Conservation (phyloP, 2,797 vertebrate genomes). For the Enteromius radiatus region DNA sequence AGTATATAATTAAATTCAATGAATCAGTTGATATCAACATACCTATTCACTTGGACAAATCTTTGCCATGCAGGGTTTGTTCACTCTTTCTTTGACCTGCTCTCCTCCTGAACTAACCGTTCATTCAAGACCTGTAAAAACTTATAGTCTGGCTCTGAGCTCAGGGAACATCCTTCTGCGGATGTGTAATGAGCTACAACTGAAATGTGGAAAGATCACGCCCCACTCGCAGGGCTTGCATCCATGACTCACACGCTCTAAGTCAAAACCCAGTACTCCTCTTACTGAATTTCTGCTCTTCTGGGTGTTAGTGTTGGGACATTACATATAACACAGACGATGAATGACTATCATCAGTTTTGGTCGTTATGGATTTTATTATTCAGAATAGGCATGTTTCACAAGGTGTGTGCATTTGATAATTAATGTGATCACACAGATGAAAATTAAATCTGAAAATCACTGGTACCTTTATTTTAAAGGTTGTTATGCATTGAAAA, state of each 20-base stretch:
- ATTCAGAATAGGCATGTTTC: background rate
- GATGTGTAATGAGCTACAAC: constrained; percentile 20
- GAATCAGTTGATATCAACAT: background rate
- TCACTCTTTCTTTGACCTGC: background rate
- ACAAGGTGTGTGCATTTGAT: background rate
- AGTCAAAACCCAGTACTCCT: background rate
- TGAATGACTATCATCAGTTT: background rate
- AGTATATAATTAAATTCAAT: background rate
- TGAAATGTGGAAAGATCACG: background rate
- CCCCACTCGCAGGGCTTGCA: background rate
- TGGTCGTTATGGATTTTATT: background rate
- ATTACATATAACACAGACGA: background rate
- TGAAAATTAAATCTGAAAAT: background rate
- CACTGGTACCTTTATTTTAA: background rate
- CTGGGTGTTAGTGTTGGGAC: background rate
- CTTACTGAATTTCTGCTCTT: background rate
- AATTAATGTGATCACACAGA: background rate
- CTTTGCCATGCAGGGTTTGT: background rate
- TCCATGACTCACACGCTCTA: background rate
- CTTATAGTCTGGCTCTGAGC: constrained; percentile 31
- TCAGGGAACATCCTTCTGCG: constrained; percentile 4
- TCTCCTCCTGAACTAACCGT: constrained; percentile 1
- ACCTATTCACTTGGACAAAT: background rate
- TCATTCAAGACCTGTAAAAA: constrained; percentile 9
- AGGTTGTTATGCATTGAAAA: background rate